Evolutionary conservation across 2,888 invertebrate species (phyloP).

Genomic region (Macrostomum cliftonense): DNA sequence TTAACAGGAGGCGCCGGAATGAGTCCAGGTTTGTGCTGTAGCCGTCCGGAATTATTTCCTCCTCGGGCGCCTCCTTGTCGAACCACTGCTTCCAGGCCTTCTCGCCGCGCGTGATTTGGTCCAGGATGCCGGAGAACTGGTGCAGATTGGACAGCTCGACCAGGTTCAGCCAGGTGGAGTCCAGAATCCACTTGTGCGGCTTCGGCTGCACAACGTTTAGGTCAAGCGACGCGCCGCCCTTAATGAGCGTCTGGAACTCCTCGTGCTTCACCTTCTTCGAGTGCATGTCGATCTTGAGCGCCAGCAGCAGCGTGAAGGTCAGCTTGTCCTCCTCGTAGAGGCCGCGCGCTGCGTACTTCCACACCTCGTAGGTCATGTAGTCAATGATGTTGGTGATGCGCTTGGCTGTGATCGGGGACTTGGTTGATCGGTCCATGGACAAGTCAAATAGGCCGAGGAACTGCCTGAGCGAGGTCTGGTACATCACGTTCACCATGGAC

Average conservation of each 20-base stretch:
- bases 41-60: constrained; percentile 35
- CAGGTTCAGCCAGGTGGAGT: constrained; percentile 37
- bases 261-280: constrained; percentile 8
- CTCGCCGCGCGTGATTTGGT: constrained; percentile 26
- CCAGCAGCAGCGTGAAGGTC: constrained; percentile 35
- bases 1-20: constrained; percentile 34
- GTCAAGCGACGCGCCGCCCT: constrained; percentile 36
- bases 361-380: constrained; percentile 37
- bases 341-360: constrained; percentile 33
- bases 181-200: constrained; percentile 35
- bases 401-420: constrained; percentile 18
- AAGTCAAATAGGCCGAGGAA: constrained; percentile 35
- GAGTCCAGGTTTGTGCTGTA: constrained; percentile 34
- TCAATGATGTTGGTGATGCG: constrained; percentile 37
- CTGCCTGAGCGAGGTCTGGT: constrained; percentile 37
- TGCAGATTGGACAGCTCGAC: constrained; percentile 36
- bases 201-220: constrained; percentile 35
- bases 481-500: constrained; percentile 37
- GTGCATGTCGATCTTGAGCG: constrained; percentile 36
- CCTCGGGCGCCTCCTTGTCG: constrained; percentile 37
- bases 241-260: constrained; percentile 14
- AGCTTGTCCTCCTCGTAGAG: constrained; percentile 36
- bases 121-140: constrained; percentile 36
- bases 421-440: constrained; percentile 28
- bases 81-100: constrained; percentile 38